phyloP scores from a whole-genome alignment of 2,888 invertebrate genomes.

The Rutpela maculata region DNA sequence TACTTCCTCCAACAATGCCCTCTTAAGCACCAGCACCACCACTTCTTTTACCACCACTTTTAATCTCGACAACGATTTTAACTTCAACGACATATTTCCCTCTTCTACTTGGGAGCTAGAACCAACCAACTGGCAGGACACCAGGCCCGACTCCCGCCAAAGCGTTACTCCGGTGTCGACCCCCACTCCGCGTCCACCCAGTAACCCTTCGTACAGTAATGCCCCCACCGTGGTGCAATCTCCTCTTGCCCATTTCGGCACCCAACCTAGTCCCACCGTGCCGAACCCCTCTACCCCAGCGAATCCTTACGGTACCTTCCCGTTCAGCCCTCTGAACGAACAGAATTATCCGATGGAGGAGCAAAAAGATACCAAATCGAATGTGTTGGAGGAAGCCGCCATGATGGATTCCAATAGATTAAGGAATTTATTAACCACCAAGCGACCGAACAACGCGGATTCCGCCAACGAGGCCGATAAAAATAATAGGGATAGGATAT shows the following conservation, averaged over 20 bases:
- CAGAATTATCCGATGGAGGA: constrained; percentile 73
- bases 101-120: constrained; percentile 80
- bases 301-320: constrained; percentile 75
- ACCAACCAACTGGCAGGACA: constrained; percentile 66
- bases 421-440: constrained; percentile 78
- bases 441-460: constrained; percentile 71
- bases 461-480: constrained; percentile 69
- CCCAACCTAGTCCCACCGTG: constrained; percentile 76
- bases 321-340: constrained; percentile 80
- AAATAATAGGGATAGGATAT: constrained; percentile 75
- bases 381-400: constrained; percentile 72
- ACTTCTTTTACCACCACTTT: constrained; percentile 55
- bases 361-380: constrained; percentile 74
- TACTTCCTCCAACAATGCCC: constrained; percentile 62
- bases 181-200: constrained; percentile 75
- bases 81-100: constrained; percentile 75
- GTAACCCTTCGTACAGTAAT: constrained; percentile 61
- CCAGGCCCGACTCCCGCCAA: constrained; percentile 80
- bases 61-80: constrained; percentile 71
- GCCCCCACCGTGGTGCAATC: constrained; percentile 69
- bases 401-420: constrained; percentile 74
- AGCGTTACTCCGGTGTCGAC: constrained; percentile 79
- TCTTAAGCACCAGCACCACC: constrained; percentile 58
- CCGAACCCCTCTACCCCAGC: constrained; percentile 66
- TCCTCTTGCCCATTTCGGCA: constrained; percentile 74